These are phyloP conservation scores for Dasypogon diadema DNA, from an alignment of 2,888 invertebrate species.

Conservation along the genomic window DNA sequence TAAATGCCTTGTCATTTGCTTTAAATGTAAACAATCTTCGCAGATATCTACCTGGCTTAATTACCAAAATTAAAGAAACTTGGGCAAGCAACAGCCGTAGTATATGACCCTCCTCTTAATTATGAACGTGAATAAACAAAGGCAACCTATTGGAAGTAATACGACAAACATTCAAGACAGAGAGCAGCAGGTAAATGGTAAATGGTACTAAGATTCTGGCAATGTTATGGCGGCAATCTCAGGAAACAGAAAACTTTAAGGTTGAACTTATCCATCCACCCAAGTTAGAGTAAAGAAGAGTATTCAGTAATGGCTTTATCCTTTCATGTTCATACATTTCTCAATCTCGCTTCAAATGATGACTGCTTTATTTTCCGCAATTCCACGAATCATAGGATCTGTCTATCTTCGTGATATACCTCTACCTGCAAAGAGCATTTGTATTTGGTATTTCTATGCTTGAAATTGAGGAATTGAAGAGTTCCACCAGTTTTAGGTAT, in stretches of 20 bases:
- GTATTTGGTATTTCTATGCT: background rate
- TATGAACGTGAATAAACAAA: slow-evolving; percentile 12
- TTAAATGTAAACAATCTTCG: no score
- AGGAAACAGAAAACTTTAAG: background rate
- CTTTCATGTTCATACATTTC: background rate
- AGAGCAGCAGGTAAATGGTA: background rate
- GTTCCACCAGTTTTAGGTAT: background rate
- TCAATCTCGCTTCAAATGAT: slow-evolving; percentile 2
- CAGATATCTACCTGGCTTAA: no score
- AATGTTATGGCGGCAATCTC: background rate
- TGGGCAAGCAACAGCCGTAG: slow-evolving; percentile 13
- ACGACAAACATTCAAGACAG: background rate
- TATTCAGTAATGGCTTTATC: no score
- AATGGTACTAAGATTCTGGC: background rate
- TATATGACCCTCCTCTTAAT: slow-evolving; percentile 7
- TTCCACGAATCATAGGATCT: no score
- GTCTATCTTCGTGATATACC: no score
- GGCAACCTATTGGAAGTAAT: slow-evolving; percentile 14
- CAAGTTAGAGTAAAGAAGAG: no score
- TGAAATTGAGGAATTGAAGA: background rate
- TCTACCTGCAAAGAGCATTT: background rate
- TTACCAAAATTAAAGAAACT: no score
- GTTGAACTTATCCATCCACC: background rate
- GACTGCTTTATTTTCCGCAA: background rate
- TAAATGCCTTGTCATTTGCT: no score